A percentile compares a stretch with the other conserved stretches of the same genome.
These are phyloP conservation scores for Pristionchus japonicus DNA, from an alignment of 2,888 invertebrate genomes.

Conservation along the genomic window DNA sequence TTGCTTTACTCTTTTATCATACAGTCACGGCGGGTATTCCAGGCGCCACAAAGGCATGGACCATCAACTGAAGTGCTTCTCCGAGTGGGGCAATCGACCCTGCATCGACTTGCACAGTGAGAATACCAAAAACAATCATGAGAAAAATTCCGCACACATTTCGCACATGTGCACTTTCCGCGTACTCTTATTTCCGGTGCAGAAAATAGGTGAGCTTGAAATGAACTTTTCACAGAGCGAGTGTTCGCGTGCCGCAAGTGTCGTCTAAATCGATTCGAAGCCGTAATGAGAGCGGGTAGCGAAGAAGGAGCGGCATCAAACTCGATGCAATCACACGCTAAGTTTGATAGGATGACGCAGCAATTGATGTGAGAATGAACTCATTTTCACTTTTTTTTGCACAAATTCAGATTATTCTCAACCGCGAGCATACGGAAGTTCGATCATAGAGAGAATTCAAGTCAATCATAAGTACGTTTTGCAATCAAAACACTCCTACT, in stretches of 20 bases:
- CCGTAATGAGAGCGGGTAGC: neutral
- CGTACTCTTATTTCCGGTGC: neutral
- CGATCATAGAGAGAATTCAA: neutral
- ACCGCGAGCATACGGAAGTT: neutral
- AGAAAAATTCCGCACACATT: neutral
- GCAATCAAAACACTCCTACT: neutral
- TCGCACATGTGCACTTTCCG: neutral
- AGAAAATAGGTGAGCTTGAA: neutral
- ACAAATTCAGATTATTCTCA: neutral
- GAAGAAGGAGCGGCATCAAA: neutral
- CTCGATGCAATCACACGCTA: neutral
- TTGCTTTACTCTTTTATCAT: too few relatives aligned
- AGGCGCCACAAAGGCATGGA: neutral
- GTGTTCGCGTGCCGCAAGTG: neutral
- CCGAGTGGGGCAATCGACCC: neutral
- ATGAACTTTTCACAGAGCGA: neutral
- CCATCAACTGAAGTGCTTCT: neutral
- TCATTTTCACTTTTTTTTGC: neutral
- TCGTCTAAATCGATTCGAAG: neutral
- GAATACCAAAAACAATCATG: neutral
- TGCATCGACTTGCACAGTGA: neutral
- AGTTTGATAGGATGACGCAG: neutral
- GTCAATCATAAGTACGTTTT: neutral
- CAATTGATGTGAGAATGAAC: neutral
- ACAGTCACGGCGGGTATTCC: neutral